Conservation (phyloP, 2,113 vertebrate species). For the Nannospalax galili region DNA sequence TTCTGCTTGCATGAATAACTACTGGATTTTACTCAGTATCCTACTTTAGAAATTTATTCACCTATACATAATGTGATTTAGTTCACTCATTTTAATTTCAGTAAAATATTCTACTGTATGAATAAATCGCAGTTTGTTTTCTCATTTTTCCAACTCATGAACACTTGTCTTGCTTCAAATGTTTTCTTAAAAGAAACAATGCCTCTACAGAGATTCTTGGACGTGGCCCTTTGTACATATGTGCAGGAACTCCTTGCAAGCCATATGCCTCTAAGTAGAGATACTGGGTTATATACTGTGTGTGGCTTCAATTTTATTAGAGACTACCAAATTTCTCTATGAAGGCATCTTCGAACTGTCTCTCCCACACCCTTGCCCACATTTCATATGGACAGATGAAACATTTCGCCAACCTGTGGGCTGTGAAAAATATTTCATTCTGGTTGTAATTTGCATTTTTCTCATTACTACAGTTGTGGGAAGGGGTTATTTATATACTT, state of each 20-base stretch:
- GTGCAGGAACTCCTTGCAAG: not conserved
- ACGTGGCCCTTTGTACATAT: not conserved
- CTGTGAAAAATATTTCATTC: conserved; percentile 46
- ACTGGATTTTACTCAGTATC: not conserved
- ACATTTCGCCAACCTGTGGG: not conserved
- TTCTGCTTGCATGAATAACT: conserved; percentile 21
- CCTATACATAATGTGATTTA: not conserved
- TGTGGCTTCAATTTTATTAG: conserved; percentile 13
- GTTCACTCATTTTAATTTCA: not conserved
- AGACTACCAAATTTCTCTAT: not conserved
- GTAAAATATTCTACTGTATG: not conserved
- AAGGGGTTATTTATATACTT: conserved; percentile 45
- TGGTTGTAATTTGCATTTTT: conserved; percentile 60
- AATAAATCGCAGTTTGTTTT: conserved; percentile 46
- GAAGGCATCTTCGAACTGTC: conserved; percentile 40
- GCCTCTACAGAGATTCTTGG: not conserved
- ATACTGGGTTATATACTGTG: not conserved
- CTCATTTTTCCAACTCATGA: conserved; percentile 46
- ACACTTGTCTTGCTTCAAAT: not conserved
- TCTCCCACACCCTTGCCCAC: not conserved
- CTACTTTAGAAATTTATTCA: conserved; percentile 31
- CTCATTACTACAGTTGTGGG: not conserved
- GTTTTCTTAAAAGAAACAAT: conserved; percentile 40
- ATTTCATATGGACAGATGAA: conserved; percentile 49
- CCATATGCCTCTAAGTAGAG: not conserved